These are phyloP conservation scores for Fringilla coelebs DNA, from an alignment of 2,797 vertebrate species.

Conservation along the genomic window DNA sequence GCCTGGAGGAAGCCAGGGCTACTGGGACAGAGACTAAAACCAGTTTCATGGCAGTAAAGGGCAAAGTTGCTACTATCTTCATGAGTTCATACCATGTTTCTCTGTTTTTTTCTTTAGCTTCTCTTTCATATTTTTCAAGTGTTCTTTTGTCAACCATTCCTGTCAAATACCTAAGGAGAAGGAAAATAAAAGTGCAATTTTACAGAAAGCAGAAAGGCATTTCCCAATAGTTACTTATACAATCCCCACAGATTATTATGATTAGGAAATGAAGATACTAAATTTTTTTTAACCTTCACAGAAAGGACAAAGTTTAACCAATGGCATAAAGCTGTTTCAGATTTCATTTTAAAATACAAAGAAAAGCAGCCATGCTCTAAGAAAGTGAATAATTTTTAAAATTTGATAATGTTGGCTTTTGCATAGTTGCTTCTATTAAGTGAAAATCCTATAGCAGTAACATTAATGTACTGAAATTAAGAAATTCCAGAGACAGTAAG, in stretches of 20 bases:
- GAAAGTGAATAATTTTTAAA: not conserved
- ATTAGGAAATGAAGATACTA: not conserved
- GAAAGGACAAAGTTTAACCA: not conserved
- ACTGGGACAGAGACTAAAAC: not conserved
- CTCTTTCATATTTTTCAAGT: constrained; percentile 96
- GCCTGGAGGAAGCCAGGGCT: not conserved
- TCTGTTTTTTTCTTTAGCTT: constrained; percentile 99
- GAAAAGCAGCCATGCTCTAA: not conserved
- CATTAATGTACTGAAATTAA: not conserved
- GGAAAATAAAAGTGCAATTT: not conserved
- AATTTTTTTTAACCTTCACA: not conserved
- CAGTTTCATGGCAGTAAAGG: not conserved
- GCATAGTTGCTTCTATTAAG: not conserved
- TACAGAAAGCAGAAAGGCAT: not conserved
- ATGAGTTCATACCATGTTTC: constrained; percentile 88
- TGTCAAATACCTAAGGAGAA: constrained; percentile 88
- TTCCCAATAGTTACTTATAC: not conserved
- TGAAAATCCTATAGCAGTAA: not conserved
- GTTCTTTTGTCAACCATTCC: constrained; percentile 99
- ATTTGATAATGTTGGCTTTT: not conserved
- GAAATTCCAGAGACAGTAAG: not conserved
- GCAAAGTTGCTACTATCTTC: not conserved
- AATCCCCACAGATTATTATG: not conserved
- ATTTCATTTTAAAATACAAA: not conserved
- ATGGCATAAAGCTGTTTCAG: not conserved